Percentiles rank a stretch among this genome's conserved stretches.
Evolutionary conservation across 2,797 vertebrate species (phyloP).

Genomic region (Australoheros facetus): DNA sequence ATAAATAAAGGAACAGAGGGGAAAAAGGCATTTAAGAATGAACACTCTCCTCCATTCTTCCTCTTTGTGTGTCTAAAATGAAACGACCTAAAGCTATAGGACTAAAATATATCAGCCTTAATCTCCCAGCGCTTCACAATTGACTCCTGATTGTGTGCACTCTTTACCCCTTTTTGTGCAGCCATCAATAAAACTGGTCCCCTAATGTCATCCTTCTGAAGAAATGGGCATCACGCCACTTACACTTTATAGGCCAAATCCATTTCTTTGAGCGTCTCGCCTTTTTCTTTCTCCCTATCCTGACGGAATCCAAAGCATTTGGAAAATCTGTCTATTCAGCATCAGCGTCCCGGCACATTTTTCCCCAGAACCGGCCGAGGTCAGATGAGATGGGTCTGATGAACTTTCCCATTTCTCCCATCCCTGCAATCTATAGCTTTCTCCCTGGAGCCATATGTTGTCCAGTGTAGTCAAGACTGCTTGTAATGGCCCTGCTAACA

Average conservation of each 20-base stretch:
- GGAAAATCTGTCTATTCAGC: slow-evolving; percentile 98
- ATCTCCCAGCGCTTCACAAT: slow-evolving; percentile 89
- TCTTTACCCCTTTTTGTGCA: slow-evolving; percentile 81
- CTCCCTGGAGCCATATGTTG: slow-evolving; percentile 90
- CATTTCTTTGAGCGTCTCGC: slow-evolving; percentile 88
- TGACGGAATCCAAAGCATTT: slow-evolving; percentile 99
- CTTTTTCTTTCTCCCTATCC: slow-evolving; percentile 80
- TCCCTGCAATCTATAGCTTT: slow-evolving; percentile 89
- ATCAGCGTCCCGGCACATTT: slow-evolving; percentile 83
- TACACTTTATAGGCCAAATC: slow-evolving; percentile 91
- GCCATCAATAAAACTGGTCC: slow-evolving; percentile 86
- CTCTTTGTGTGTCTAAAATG: slow-evolving; percentile 93
- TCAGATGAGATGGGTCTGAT: slow-evolving; percentile 93
- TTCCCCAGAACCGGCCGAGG: slow-evolving; percentile 79
- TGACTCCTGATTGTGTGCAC: slow-evolving; percentile 92
- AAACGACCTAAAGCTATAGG: slow-evolving; percentile 91
- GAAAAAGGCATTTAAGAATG: slow-evolving; percentile 92
- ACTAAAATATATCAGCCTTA: slow-evolving; percentile 84
- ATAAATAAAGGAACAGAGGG: slow-evolving; percentile 78
- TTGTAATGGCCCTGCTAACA: slow-evolving; percentile 94
- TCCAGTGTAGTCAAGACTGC: slow-evolving; percentile 84
- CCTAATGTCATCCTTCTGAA: slow-evolving; percentile 87
- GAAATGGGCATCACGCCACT: slow-evolving; percentile 88
- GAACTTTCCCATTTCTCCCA: slow-evolving; percentile 83
- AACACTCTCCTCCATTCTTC: slow-evolving; percentile 87